phyloP scores from a whole-genome alignment of 2,888 invertebrate species.

The Halictus quadricinctus region DNA sequence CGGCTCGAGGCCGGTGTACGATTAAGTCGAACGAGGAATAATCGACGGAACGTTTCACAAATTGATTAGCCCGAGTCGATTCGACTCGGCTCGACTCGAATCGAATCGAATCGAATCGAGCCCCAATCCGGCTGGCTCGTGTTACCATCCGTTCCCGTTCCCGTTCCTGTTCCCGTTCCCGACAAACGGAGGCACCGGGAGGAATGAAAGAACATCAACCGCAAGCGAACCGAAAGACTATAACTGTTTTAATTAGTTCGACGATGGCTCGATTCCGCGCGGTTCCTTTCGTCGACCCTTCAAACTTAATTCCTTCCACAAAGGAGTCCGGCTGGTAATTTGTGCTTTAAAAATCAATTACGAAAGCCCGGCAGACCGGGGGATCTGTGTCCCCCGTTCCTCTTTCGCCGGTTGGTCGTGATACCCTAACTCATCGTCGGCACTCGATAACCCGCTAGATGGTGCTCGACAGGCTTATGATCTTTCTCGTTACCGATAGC shows the following conservation, averaged over 20 bases:
- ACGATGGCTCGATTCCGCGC: conserved; percentile 30
- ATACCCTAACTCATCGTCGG: conserved; percentile 13
- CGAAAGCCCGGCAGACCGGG: neutral
- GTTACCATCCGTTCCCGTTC: neutral
- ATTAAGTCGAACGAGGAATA: conserved; percentile 40
- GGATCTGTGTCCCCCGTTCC: neutral
- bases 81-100: neutral
- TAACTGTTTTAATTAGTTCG: conserved; percentile 57
- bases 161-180: neutral
- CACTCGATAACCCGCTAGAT: conserved; percentile 46
- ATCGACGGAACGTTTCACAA: conserved; percentile 38
- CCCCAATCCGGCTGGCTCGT: conserved; percentile 3
- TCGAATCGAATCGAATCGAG: neutral
- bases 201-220: conserved; percentile 48
- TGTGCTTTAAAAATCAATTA: conserved; percentile 26
- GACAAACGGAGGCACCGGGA: neutral
- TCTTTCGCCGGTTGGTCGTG: neutral
- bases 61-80: conserved; percentile 36
- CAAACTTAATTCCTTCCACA: conserved; percentile 18
- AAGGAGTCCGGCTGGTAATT: conserved; percentile 20
- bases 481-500: conserved; percentile 36
- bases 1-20: conserved; percentile 1
- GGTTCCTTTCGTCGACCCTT: conserved; percentile 44
- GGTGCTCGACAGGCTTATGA: conserved; percentile 32
- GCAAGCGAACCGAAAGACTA: conserved; percentile 21